Evolutionary conservation across 1,140 invertebrate species (phyloP), one percentile per base, ranked within the genome.

Genomic region (Drosophila nannoptera): DNA sequence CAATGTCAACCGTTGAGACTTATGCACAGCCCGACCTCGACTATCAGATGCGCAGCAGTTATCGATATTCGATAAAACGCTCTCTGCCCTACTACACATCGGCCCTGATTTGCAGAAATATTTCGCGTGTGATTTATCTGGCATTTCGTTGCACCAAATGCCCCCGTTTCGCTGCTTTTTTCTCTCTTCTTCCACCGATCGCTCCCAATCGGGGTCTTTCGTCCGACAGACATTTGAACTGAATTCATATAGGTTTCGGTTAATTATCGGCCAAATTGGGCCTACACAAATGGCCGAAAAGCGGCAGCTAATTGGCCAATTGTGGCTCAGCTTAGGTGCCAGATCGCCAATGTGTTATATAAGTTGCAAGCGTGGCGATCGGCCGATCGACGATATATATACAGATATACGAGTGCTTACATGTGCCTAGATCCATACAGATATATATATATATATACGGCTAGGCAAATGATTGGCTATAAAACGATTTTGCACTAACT

Each of bases 221-320:
- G 22, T 22, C 4, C 43, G 14, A 29, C 4, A 4, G 8, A 38
- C 8, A 38, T 63, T 14, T 50, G 63, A 42, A 53, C 65, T 61
- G 16, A 43, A 66, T 60, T 43, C 46, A 45, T 60, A 67, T 38
- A 45, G 65, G 49, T 54, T 54, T 42, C 16, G 43, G 33, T 49
- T 69, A 53, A 69, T 63, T 62, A 68, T 14, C 50, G 31, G 29
- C 59, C 33, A 62, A 22, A 54, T 53, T 63, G 66, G 66, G 60
- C 52, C 60, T 69, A 64, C 66, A 62, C 63, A 63, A 55, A 54
- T 69, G 65, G 60, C 36, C 66, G 22, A 55, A 33, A 11, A 61
- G 22, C 14, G 53, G 14, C 50, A n/a, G 38, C 40, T 69, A 69
- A 64, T 69, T 69, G 66, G 52, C 60, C 66, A 69, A 64, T 69